Evolutionary conservation across 2,113 vertebrate genomes (phyloP).

Genomic region (rat (Rattus norvegicus)): GRCr8 NC_086025.1:63955501-63956000

Average conservation of each 20-base stretch:
- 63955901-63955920: neutral
- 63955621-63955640: neutral
- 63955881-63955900: neutral
- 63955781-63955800: neutral
- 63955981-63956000: neutral
- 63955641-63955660: constrained; percentile 12
- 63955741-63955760: neutral
- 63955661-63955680: neutral
- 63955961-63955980: neutral
- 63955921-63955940: neutral
- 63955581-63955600: too few relatives aligned
- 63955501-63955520: too few relatives aligned
- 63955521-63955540: too few relatives aligned
- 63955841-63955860: neutral
- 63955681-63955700: neutral
- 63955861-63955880: neutral
- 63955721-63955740: neutral
- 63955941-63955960: neutral
- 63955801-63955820: neutral
- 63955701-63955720: neutral
- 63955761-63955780: neutral
- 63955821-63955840: neutral
- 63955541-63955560: too few relatives aligned
- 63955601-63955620: too few relatives aligned
- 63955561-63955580: too few relatives aligned